Evolutionary conservation across 1,140 invertebrate species (phyloP).

Genomic region (Mya arenaria): DNA sequence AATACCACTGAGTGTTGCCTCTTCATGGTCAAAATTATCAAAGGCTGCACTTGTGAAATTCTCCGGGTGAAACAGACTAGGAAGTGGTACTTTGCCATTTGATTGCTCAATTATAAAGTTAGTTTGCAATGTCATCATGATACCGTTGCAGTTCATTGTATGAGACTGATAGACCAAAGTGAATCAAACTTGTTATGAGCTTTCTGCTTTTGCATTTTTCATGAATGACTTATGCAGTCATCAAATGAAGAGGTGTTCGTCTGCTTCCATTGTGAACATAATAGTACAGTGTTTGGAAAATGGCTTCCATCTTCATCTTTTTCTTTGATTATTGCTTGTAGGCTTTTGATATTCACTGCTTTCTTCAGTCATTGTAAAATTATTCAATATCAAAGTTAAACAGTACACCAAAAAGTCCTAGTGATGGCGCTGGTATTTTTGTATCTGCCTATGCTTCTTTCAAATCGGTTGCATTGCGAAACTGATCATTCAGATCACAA

Average conservation of each 20-base stretch:
- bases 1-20: slow-evolving; percentile 7
- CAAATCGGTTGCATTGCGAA: not conserved
- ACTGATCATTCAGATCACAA: not conserved
- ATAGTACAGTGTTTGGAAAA: slow-evolving; percentile 10
- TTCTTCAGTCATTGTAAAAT: not conserved
- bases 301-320: not conserved
- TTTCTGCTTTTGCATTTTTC: slow-evolving; percentile 23
- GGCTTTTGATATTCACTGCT: not conserved
- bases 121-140: slow-evolving; percentile 14
- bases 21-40: slow-evolving; percentile 43
- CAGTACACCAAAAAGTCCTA: not conserved
- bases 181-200: slow-evolving; percentile 5
- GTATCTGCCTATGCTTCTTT: slow-evolving; percentile 7
- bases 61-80: not conserved
- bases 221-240: slow-evolving; percentile 2
- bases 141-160: slow-evolving; percentile 20
- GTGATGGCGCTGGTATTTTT: not conserved
- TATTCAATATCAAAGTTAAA: not conserved
- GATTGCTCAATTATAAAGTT: not conserved
- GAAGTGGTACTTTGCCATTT: not conserved
- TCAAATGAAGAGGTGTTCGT: slow-evolving; percentile 9
- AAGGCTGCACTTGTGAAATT: slow-evolving; percentile 14
- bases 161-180: not conserved
- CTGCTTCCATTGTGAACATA: not conserved
- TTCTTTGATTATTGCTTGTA: not conserved